Base-by-base conservation (phyloP, 2,797 vertebrate genomes). In the Varecia variegata region DNA sequence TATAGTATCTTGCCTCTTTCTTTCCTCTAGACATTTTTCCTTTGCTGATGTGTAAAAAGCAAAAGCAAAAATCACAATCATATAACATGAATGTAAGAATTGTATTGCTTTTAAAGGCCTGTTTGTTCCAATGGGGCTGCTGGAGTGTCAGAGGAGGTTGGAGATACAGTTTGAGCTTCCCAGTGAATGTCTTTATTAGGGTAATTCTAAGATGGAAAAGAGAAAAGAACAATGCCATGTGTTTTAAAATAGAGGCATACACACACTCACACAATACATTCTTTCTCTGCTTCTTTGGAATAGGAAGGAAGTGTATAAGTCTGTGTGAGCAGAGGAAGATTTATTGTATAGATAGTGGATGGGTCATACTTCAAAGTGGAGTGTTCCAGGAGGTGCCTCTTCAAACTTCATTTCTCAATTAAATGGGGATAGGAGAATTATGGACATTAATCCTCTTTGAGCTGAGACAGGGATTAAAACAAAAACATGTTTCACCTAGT, bases 381-480 rank as follows among this genome's bases (percentile, higher is more conserved):
- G 94, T 94, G 95, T 97, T 97, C 83, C 47, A 88, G 81, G 85
- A 97, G 71, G 93, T 84, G 83, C 95, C 96, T 97, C 96, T 98
- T 98, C 96, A 97, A 95, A 97, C 83, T 97, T 95, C 89, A 97
- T 98, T 98, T 97, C 97, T 97, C 97, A 98, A 98, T 95, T 97
- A 97, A 96, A 98, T 97, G 92, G 83, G 93, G 93, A 97, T 92
- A 93, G 76, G 86, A 94, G 97, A 97, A 97, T 96, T 97, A 95
- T 15, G 56, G 77, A 15, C 4, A 83, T 97, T 93, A 97, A 97
- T 97, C 97, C 90, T 97, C 94, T 97, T 76, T 90, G 93, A 97
- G 97, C 47, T 96, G 14, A 93, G 94, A 88, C 94, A 95, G 70
- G 96, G 91, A 97, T 98, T 98, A 97, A 98, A 97, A 97, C 96